A percentile compares a stretch with the other conserved stretches of the same genome.
These are phyloP conservation scores for Tiaroga cobitis DNA, from an alignment of 2,797 vertebrate genomes.

Conservation along the genomic window DNA sequence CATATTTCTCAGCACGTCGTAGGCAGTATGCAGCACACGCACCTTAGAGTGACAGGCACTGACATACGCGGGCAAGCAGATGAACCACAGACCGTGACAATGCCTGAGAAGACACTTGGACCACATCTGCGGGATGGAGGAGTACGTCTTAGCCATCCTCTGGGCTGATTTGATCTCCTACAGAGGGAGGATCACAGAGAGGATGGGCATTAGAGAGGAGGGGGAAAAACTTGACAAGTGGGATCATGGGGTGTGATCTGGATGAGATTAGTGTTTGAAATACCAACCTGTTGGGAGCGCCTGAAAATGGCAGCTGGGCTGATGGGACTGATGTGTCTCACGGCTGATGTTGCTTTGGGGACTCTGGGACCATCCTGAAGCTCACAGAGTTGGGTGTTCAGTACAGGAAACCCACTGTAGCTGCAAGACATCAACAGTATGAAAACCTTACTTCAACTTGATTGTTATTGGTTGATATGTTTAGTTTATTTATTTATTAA, in stretches of 20 bases:
- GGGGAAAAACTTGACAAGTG: slow-evolving; percentile 16
- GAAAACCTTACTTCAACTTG: not conserved
- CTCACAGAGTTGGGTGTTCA: slow-evolving; percentile 89
- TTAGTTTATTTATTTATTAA: not conserved
- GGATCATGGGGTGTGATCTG: slow-evolving; percentile 5
- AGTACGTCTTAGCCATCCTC: slow-evolving; percentile 92
- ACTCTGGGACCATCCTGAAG: slow-evolving; percentile 82
- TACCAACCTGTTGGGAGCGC: slow-evolving; percentile 94
- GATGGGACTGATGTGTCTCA: slow-evolving; percentile 89
- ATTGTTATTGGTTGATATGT: not conserved
- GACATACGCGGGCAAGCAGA: slow-evolving; percentile 94
- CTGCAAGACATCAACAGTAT: slow-evolving; percentile 74
- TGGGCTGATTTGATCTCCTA: slow-evolving; percentile 97
- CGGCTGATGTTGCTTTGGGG: slow-evolving; percentile 77
- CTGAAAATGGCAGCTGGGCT: slow-evolving; percentile 96
- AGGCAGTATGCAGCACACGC: slow-evolving; percentile 90
- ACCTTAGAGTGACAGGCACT: slow-evolving; percentile 94
- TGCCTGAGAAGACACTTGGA: slow-evolving; percentile 94
- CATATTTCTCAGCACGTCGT: slow-evolving; percentile 95
- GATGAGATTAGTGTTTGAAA: slow-evolving; percentile 2
- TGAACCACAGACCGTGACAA: slow-evolving; percentile 98
- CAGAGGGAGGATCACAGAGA: slow-evolving; percentile 30
- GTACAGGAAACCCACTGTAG: slow-evolving; percentile 94
- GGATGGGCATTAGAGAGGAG: not conserved
- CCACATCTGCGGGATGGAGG: slow-evolving; percentile 98